Percentiles rank a stretch among this genome's conserved stretches.
These are phyloP conservation scores for Caiman crocodilus DNA, from an alignment of 2,797 vertebrate species.

Conservation along the genomic window DNA sequence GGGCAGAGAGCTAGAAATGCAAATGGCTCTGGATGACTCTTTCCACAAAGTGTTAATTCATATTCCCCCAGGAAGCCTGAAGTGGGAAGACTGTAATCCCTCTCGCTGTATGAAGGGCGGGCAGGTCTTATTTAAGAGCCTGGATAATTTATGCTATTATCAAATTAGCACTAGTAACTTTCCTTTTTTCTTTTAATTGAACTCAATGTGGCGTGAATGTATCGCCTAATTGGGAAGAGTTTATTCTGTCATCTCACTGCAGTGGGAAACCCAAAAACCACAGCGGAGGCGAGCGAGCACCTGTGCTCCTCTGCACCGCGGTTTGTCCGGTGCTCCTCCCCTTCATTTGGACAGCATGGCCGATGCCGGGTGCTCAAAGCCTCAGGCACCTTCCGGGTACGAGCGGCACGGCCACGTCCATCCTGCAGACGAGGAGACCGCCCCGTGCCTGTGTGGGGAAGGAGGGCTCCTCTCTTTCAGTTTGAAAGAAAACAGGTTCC, in stretches of 20 bases:
- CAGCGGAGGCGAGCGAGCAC: constrained; percentile 43
- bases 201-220: fast-evolving
- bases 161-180: fast-evolving
- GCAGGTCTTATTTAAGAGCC: neutral
- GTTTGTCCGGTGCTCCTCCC: neutral
- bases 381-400: constrained; percentile 1
- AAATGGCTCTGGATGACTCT: neutral
- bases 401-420: neutral
- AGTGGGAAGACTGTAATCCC: neutral
- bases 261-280: constrained; percentile 80
- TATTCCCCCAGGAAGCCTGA: too few species aligned
- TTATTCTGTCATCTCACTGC: constrained; percentile 11
- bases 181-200: neutral
- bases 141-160: fast-evolving
- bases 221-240: neutral
- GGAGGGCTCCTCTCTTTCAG: constrained; percentile 34
- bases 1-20: neutral
- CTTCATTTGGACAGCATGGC: neutral
- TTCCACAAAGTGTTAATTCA: neutral
- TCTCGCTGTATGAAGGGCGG: neutral
- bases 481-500: constrained; percentile 84
- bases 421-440: neutral
- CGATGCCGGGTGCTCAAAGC: neutral
- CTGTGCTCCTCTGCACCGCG: neutral
- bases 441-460: constrained; percentile 42